phyloP scores from a whole-genome alignment of 2,113 vertebrate species.

The Conger conger region DNA sequence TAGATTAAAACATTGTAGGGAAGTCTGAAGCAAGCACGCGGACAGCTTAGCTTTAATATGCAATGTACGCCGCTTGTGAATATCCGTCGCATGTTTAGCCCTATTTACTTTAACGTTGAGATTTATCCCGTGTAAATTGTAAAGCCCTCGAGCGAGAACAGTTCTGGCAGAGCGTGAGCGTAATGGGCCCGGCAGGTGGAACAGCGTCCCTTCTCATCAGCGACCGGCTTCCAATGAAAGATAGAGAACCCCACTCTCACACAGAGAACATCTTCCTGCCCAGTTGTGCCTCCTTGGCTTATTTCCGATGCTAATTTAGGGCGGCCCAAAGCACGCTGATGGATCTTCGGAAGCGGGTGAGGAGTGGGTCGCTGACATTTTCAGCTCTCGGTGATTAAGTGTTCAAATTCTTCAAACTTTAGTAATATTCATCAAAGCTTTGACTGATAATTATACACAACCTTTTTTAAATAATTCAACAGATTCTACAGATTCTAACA shows the following conservation, averaged over 20 bases:
- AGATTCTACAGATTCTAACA: not conserved
- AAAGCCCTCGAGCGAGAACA: not conserved
- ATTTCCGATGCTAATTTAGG: not conserved
- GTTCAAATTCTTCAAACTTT: not conserved
- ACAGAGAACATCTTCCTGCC: not conserved
- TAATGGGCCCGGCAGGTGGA: not conserved
- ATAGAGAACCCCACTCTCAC: not conserved
- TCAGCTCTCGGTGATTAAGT: not conserved
- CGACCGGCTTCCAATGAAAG: not conserved
- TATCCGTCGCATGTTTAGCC: not conserved
- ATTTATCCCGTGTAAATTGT: not conserved
- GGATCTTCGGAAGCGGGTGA: not conserved
- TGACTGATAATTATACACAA: not conserved
- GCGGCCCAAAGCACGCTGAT: not conserved
- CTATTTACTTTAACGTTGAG: not conserved
- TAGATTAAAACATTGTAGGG: not conserved
- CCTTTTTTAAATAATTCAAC: not conserved
- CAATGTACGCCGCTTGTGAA: not conserved
- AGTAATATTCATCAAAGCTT: not conserved
- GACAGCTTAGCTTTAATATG: not conserved
- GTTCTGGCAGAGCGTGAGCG: not conserved
- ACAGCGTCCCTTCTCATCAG: not conserved
- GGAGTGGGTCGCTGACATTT: not conserved
- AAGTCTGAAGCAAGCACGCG: not conserved
- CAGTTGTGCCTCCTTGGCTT: not conserved